Conservation (phyloP, 2,113 vertebrate species). For the Cygnus atratus region DNA sequence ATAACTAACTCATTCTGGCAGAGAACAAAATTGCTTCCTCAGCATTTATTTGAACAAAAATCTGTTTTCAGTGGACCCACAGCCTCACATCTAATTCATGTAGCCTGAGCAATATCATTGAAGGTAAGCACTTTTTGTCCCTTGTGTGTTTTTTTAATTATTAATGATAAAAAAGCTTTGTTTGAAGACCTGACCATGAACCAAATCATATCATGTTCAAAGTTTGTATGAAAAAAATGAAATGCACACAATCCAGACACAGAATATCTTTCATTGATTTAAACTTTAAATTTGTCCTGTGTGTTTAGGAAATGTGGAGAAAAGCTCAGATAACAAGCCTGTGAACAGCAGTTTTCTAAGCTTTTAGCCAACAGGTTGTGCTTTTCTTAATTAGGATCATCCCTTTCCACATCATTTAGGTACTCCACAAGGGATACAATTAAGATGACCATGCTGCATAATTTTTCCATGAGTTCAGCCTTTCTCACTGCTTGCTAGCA, state of each 20-base stretch:
- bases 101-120: conserved; percentile 8
- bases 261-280: neutral
- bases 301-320: neutral
- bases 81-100: neutral
- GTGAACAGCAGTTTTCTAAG: neutral
- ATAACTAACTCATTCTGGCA: conserved; percentile 14
- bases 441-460: neutral
- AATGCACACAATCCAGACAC: neutral
- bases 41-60: conserved; percentile 36
- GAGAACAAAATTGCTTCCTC: conserved; percentile 20
- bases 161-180: neutral
- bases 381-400: neutral
- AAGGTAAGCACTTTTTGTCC: neutral
- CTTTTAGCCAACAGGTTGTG: neutral
- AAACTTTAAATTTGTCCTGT: neutral
- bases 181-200: conserved; percentile 22
- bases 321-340: neutral
- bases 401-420: neutral
- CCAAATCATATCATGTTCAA: conserved; percentile 24
- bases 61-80: conserved; percentile 41
- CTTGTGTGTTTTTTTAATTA: neutral
- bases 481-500: neutral
- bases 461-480: neutral
- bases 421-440: neutral
- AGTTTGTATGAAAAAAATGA: neutral